Percentiles rank a stretch among this genome's conserved stretches.
Evolutionary conservation across 2,888 invertebrate species (phyloP).

Genomic region (Pollenia griseotomentosa): DNA sequence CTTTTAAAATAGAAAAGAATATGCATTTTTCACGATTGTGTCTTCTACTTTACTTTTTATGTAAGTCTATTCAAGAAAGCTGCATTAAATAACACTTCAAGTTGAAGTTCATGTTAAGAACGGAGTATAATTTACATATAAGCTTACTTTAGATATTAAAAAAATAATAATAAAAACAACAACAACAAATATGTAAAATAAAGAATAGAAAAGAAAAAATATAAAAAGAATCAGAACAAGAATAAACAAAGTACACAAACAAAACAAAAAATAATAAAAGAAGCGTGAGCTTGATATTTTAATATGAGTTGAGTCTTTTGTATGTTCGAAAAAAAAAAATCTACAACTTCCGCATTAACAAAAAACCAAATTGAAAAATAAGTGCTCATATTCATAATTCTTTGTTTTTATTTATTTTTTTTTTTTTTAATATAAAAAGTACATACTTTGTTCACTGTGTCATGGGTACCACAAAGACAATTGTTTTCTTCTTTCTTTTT

Average conservation of each 20-base stretch:
- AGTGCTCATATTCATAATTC: slow-evolving; percentile 49
- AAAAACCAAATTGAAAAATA: slow-evolving; percentile 48
- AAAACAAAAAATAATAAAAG: slow-evolving; percentile 16
- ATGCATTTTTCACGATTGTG: slow-evolving; percentile 14
- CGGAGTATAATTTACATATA: slow-evolving; percentile 68
- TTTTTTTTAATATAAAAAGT: slow-evolving; percentile 23
- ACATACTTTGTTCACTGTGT: slow-evolving; percentile 61
- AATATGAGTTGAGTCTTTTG: slow-evolving; percentile 63
- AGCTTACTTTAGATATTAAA: slow-evolving; percentile 67
- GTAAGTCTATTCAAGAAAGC: slow-evolving; percentile 43
- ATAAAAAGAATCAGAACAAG: slow-evolving; percentile 22
- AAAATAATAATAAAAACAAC: slow-evolving; percentile 36
- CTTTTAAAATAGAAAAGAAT: slow-evolving; percentile 5
- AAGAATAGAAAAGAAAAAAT: slow-evolving; percentile 42
- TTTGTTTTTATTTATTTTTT: slow-evolving; percentile 16
- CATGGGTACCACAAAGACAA: slow-evolving; percentile 56
- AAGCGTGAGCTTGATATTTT: slow-evolving; percentile 51
- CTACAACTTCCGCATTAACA: slow-evolving; percentile 70
- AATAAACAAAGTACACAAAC: slow-evolving; percentile 8
- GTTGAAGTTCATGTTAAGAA: slow-evolving; percentile 73
- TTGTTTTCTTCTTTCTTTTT: slow-evolving; percentile 45
- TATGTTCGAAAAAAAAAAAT: slow-evolving; percentile 40
- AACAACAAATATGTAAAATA: slow-evolving; percentile 51
- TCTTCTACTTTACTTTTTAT: slow-evolving; percentile 28
- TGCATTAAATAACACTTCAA: slow-evolving; percentile 70